Conservation (phyloP, 2,797 vertebrate species). For the Fistularia commersonii region DNA sequence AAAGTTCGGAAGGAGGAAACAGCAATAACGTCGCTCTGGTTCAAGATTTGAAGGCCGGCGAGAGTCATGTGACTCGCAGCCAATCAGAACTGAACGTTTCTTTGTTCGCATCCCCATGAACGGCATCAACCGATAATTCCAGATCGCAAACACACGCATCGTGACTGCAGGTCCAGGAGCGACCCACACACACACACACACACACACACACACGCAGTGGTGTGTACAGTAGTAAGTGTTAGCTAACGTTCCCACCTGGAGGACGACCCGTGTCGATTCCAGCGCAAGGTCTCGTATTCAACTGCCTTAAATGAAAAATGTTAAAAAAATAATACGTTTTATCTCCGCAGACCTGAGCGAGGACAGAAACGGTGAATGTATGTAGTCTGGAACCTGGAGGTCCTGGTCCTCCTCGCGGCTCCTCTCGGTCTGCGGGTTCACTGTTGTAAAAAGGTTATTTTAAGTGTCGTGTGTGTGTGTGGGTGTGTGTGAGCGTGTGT, state of each 20-base stretch:
- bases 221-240: conserved; percentile 63
- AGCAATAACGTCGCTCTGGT: no score
- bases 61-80: no score
- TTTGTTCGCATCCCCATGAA: no score
- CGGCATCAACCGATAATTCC: no score
- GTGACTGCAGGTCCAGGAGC: conserved; percentile 37
- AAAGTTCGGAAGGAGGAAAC: no score
- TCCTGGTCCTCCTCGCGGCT: no score
- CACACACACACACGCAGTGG: conserved; percentile 50
- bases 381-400: conserved; percentile 62
- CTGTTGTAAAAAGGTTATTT: no score
- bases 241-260: conserved; percentile 48
- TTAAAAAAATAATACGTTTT: conserved; percentile 29
- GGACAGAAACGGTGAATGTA: conserved; percentile 68
- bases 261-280: conserved; percentile 43
- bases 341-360: conserved; percentile 36
- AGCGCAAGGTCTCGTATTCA: conserved; percentile 49
- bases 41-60: no score
- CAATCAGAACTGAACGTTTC: no score
- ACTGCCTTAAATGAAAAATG: conserved; percentile 73
- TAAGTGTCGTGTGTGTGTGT: no score
- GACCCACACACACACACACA: conserved; percentile 41
- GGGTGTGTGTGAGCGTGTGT: conserved; percentile 63
- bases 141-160: background rate
- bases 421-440: no score